phyloP scores from a whole-genome alignment of 1,140 invertebrate genomes.

The Rhopalosiphum maidis region DNA sequence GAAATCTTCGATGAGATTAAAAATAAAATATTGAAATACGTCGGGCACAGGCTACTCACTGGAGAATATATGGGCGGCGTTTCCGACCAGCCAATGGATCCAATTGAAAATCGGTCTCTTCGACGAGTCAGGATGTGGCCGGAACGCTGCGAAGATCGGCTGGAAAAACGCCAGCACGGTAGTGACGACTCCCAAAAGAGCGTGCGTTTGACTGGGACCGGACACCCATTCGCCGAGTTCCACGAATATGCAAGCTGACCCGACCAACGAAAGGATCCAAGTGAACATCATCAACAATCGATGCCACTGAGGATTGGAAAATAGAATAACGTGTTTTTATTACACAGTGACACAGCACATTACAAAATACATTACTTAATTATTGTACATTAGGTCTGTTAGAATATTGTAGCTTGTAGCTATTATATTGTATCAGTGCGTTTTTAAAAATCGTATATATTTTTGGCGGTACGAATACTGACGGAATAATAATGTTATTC shows the following conservation, averaged over 20 bases:
- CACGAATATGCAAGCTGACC: conserved; percentile 83
- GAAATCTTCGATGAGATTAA: neutral
- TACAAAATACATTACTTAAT: too few species aligned
- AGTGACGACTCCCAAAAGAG: conserved; percentile 79
- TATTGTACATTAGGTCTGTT: neutral
- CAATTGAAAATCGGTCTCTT: conserved; percentile 91
- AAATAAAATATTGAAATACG: neutral
- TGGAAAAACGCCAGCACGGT: conserved; percentile 85
- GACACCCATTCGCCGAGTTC: conserved; percentile 79
- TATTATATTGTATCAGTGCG: too few species aligned
- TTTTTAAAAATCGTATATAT: too few species aligned
- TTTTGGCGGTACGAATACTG: too few species aligned
- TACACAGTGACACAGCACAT: neutral
- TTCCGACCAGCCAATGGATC: conserved; percentile 91
- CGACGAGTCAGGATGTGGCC: conserved; percentile 82
- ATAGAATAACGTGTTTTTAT: neutral
- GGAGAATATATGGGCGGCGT: conserved; percentile 87
- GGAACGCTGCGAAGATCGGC: conserved; percentile 85
- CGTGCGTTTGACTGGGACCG: conserved; percentile 76
- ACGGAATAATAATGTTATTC: too few species aligned
- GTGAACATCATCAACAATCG: conserved; percentile 84
- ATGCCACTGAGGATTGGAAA: conserved; percentile 72
- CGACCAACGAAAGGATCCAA: conserved; percentile 77
- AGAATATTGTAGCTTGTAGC: too few species aligned
- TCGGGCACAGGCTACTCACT: conserved; percentile 71